Evolutionary conservation across 2,113 vertebrate genomes (phyloP).

Genomic region (Mormoops blainvillei): DNA sequence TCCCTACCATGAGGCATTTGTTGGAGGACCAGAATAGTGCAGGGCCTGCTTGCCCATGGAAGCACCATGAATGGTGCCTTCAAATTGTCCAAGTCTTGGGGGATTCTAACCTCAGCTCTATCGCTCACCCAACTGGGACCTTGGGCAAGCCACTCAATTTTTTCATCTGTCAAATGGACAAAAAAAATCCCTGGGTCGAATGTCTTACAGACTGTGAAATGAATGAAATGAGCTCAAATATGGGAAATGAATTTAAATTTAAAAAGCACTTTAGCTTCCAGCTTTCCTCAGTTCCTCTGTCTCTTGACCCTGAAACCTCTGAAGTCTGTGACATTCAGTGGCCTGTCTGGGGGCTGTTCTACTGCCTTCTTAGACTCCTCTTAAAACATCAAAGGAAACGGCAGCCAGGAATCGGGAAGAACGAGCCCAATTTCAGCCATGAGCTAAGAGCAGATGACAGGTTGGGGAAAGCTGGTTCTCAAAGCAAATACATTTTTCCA

Average conservation of each 20-base stretch:
- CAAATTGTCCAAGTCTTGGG: too few relatives aligned
- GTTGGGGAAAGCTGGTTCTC: background rate
- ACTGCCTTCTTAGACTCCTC: background rate
- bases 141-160: background rate
- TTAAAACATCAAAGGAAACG: background rate
- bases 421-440: background rate
- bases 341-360: background rate
- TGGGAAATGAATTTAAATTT: background rate
- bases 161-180: background rate
- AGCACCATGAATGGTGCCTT: fast-evolving
- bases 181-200: background rate
- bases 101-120: background rate
- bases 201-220: background rate
- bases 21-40: background rate
- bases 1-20: background rate
- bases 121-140: background rate
- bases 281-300: background rate
- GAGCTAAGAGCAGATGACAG: background rate
- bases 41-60: background rate
- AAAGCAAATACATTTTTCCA: background rate
- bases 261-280: too few relatives aligned
- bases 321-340: background rate
- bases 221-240: background rate
- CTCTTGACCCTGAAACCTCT: background rate
- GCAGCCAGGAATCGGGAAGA: background rate